These are phyloP conservation scores for Colletes latitarsis DNA, from an alignment of 1,140 invertebrate genomes.

Conservation along the genomic window DNA sequence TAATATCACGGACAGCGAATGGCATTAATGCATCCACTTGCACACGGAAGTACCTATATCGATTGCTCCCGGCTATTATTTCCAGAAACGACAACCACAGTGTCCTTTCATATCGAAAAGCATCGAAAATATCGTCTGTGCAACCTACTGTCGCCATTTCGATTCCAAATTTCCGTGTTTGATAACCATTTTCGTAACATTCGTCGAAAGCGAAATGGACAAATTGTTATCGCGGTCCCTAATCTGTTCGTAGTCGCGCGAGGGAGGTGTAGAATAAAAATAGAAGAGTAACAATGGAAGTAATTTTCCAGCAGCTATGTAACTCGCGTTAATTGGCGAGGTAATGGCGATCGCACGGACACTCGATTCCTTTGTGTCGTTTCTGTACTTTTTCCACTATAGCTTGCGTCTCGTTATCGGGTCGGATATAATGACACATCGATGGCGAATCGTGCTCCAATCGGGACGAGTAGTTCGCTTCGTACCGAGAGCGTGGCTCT, in stretches of 20 bases:
- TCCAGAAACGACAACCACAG: not conserved
- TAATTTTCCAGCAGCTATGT: not conserved
- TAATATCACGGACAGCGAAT: slow-evolving; percentile 8
- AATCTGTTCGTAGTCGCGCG: too few relatives aligned
- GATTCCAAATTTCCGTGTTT: not conserved
- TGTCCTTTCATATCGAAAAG: not conserved
- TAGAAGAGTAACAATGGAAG: too few relatives aligned
- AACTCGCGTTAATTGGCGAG: not conserved
- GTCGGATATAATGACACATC: slow-evolving; percentile 51
- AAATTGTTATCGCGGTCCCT: too few relatives aligned
- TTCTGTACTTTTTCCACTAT: slow-evolving; percentile 14
- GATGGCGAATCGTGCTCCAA: slow-evolving; percentile 45
- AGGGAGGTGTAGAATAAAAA: too few relatives aligned
- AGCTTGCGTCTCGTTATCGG: slow-evolving; percentile 23
- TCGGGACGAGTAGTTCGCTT: slow-evolving; percentile 40
- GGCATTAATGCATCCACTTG: slow-evolving; percentile 22
- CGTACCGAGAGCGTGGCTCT: slow-evolving; percentile 24
- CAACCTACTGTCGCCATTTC: not conserved
- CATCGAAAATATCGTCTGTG: not conserved
- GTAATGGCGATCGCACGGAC: not conserved
- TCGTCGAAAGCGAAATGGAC: too few relatives aligned
- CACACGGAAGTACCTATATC: not conserved
- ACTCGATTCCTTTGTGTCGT: not conserved
- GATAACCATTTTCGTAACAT: not conserved
- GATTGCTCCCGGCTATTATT: slow-evolving; percentile 14